Evolutionary conservation across 1,140 invertebrate genomes (phyloP).

Genomic region (Leptinotarsa lineolata): DNA sequence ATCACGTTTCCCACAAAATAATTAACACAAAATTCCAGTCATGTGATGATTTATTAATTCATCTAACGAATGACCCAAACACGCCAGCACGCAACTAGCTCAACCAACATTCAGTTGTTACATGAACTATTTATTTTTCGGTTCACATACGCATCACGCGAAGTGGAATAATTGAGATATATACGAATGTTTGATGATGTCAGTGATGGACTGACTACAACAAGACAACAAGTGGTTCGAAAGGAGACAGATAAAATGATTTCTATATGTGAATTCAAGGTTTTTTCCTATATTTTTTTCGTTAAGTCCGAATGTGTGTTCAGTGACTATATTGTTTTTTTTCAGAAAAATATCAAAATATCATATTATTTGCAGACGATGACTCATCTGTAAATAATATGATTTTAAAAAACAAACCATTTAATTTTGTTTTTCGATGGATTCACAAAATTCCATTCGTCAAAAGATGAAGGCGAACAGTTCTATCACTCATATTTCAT

Average conservation of each 20-base stretch:
- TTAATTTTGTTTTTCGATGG: too few relatives aligned
- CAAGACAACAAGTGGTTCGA: background rate
- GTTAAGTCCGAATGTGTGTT: too few relatives aligned
- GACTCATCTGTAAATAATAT: too few relatives aligned
- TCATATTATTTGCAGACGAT: too few relatives aligned
- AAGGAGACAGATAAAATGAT: background rate
- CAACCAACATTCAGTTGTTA: background rate
- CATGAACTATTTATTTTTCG: slow-evolving; percentile 4
- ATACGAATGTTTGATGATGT: background rate
- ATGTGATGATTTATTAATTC: background rate
- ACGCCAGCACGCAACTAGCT: background rate
- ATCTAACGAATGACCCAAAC: background rate
- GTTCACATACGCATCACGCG: slow-evolving; percentile 2
- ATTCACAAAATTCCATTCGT: too few relatives aligned
- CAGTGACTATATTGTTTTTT: too few relatives aligned
- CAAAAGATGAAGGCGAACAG: too few relatives aligned
- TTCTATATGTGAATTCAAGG: too few relatives aligned
- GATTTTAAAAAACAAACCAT: too few relatives aligned
- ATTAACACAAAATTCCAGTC: slow-evolving; percentile 5
- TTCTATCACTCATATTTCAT: too few relatives aligned
- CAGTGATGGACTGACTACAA: background rate
- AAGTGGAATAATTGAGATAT: background rate
- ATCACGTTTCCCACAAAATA: background rate
- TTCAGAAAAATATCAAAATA: too few relatives aligned
- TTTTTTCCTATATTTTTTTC: too few relatives aligned